Conservation (phyloP, 2,113 vertebrate species). For the Dasyornis broadbenti region DNA sequence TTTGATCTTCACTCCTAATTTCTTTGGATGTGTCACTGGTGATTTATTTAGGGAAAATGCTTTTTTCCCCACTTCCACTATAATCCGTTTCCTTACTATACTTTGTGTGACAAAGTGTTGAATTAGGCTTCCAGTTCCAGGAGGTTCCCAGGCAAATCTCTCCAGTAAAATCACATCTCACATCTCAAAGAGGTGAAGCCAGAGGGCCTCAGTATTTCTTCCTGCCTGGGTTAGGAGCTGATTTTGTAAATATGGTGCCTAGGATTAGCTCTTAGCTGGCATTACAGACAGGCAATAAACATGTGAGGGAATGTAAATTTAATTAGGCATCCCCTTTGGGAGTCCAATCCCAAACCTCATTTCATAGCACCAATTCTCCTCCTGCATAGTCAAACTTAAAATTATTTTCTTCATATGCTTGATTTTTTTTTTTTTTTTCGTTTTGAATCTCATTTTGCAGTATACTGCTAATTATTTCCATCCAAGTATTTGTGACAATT, state of each 20-base stretch:
- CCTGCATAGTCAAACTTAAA: background rate
- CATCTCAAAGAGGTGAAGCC: background rate
- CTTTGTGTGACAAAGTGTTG: background rate
- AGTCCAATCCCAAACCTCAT: background rate
- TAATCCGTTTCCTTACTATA: background rate
- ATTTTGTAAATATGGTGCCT: background rate
- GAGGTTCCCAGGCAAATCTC: background rate
- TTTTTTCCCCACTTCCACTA: background rate
- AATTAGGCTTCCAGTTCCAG: background rate
- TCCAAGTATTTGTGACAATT: background rate
- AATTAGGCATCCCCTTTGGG: background rate
- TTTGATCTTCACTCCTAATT: background rate
- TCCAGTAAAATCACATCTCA: background rate
- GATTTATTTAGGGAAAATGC: background rate
- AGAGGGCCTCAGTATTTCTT: background rate
- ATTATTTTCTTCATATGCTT: background rate
- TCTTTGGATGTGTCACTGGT: background rate
- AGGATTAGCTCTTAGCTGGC: background rate
- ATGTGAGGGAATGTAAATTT: background rate
- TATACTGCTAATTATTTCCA: background rate
- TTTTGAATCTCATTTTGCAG: background rate
- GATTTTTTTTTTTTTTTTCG: background rate
- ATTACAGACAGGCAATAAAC: background rate
- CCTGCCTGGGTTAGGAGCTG: background rate
- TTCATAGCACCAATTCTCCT: background rate